These are phyloP conservation scores for Bombus ignitus DNA, from an alignment of 1,140 invertebrate species.

Conservation along the genomic window DNA sequence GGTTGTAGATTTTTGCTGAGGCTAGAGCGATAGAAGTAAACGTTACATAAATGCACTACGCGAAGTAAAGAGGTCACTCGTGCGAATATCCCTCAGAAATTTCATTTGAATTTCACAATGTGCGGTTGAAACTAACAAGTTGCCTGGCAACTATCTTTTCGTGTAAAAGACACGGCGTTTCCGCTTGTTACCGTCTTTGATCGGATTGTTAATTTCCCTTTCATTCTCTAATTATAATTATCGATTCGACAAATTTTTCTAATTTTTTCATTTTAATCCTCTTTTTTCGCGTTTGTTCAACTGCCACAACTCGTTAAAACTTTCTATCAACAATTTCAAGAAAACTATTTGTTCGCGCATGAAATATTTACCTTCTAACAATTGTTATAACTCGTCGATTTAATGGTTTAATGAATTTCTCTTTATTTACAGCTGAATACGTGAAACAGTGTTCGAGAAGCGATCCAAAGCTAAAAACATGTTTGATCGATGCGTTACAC, in stretches of 20 bases:
- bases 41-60: conserved; percentile 14
- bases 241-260: too few relatives aligned
- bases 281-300: neutral
- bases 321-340: neutral
- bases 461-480: conserved; percentile 86
- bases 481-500: conserved; percentile 85
- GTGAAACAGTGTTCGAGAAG: conserved; percentile 87
- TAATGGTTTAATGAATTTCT: neutral
- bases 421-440: conserved; percentile 85
- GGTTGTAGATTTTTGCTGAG: neutral
- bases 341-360: neutral
- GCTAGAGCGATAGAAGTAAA: neutral
- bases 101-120: conserved; percentile 46
- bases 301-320: too few relatives aligned
- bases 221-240: too few relatives aligned
- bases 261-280: neutral
- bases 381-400: too few relatives aligned
- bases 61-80: conserved; percentile 26
- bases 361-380: neutral
- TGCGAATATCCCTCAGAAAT: conserved; percentile 3
- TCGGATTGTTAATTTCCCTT: neutral
- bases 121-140: neutral
- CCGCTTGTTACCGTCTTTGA: conserved; percentile 17
- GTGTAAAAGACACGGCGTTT: neutral
- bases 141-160: conserved; percentile 17